These are phyloP conservation scores for Trissoscelio sp. DNA, from an alignment of 2,888 invertebrate genomes.

Conservation along the genomic window DNA sequence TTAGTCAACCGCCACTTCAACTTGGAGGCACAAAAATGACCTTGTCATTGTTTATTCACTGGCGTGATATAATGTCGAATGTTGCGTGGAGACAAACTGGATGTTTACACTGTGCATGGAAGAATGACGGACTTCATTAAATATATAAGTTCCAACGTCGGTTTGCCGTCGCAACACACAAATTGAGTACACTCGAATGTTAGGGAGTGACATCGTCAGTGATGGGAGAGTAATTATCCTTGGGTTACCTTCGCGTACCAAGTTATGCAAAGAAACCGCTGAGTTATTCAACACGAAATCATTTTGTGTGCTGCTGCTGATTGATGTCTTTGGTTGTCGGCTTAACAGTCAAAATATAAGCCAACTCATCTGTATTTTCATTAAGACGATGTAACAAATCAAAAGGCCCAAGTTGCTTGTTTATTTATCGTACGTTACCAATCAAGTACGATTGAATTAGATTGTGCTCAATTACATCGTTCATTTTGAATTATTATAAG, in stretches of 20 bases:
- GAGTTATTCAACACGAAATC: background rate
- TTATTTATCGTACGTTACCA: too few species aligned
- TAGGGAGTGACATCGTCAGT: slow-evolving; percentile 1
- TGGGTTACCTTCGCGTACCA: background rate
- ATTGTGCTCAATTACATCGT: too few species aligned
- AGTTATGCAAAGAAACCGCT: background rate
- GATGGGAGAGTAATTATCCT: slow-evolving; percentile 17
- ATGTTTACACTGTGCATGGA: slow-evolving; percentile 19
- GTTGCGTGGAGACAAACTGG: slow-evolving; percentile 15
- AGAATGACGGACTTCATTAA: slow-evolving; percentile 40
- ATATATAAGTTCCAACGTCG: slow-evolving; percentile 22
- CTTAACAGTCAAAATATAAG: too few species aligned
- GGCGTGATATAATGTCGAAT: slow-evolving; percentile 8
- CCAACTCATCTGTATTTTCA: too few species aligned
- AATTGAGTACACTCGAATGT: slow-evolving; percentile 25
- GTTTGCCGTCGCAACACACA: background rate
- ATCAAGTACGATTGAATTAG: too few species aligned
- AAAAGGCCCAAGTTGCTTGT: too few species aligned
- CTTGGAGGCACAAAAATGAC: slow-evolving; percentile 12
- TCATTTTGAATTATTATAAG: too few species aligned
- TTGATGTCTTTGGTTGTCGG: too few species aligned
- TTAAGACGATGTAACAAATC: too few species aligned
- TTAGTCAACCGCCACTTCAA: slow-evolving; percentile 3
- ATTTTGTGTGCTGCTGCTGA: too few species aligned
- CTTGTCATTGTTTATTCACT: slow-evolving; percentile 38